Percentiles rank a stretch among this genome's conserved stretches.
phyloP scores from a whole-genome alignment of 2,113 vertebrate genomes.

The Scytalopus superciliaris region DNA sequence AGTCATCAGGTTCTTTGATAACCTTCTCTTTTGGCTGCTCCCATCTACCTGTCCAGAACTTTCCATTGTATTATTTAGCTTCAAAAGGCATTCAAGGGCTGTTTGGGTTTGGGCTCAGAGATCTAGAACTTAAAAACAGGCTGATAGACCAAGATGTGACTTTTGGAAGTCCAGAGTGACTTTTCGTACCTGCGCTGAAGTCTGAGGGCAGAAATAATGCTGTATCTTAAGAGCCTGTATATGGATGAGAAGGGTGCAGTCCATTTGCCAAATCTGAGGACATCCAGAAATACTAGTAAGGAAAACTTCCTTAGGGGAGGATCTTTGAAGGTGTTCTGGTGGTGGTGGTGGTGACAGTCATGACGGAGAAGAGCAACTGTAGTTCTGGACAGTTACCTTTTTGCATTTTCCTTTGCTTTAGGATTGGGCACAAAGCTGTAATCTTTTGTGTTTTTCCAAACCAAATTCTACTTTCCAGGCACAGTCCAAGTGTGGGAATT shows the following conservation, averaged over 20 bases:
- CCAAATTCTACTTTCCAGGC: background rate
- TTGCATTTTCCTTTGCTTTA: background rate
- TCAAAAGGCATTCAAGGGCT: background rate
- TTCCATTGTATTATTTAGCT: background rate
- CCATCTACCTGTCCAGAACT: background rate
- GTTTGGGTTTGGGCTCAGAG: background rate
- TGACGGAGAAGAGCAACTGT: background rate
- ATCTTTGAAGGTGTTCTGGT: background rate
- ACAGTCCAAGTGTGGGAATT: background rate
- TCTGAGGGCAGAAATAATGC: background rate
- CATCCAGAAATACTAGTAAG: background rate
- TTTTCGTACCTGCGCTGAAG: background rate
- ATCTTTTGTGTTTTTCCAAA: background rate
- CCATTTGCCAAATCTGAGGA: background rate
- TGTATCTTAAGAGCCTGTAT: accelerated
- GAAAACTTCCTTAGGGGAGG: background rate
- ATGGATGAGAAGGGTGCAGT: background rate
- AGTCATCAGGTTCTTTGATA: background rate
- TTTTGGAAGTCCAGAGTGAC: background rate
- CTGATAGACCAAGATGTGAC: background rate
- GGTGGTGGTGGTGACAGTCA: background rate
- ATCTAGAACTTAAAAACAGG: background rate
- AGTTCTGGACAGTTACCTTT: background rate
- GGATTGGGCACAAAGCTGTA: background rate
- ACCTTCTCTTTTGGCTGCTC: background rate